Percentiles rank a stretch among this genome's conserved stretches.
Conservation (phyloP, 2,888 invertebrate species). For the Stratiomys singularior region DNA sequence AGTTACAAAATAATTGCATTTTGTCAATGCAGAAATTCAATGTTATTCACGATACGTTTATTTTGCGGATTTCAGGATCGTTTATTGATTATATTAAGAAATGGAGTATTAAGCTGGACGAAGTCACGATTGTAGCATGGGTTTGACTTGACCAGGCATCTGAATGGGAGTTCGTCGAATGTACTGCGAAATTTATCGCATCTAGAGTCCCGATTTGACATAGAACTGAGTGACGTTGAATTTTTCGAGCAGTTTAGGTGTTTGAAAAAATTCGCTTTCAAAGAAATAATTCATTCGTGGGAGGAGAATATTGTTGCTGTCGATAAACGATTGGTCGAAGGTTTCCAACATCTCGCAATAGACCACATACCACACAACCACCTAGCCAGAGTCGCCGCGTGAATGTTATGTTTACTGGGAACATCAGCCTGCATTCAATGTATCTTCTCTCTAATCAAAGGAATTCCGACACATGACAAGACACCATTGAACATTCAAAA, state of each 20-base stretch:
- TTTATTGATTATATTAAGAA: background rate
- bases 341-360: background rate
- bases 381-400: background rate
- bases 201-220: background rate
- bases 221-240: background rate
- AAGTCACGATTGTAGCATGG: background rate
- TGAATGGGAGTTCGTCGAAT: background rate
- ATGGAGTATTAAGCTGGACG: background rate
- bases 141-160: background rate
- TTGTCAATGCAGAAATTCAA: background rate
- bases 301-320: background rate
- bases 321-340: background rate
- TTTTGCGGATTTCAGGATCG: background rate
- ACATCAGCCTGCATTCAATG: background rate
- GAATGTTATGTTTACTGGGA: background rate
- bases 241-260: background rate
- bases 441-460: background rate
- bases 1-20: background rate
- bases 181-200: background rate
- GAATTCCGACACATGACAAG: background rate
- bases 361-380: background rate
- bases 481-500: background rate
- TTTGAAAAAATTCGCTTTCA: background rate
- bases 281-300: background rate
- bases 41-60: background rate